Evolutionary conservation across 2,888 invertebrate species (phyloP).

Genomic region (Drosophila paracracens): DNA sequence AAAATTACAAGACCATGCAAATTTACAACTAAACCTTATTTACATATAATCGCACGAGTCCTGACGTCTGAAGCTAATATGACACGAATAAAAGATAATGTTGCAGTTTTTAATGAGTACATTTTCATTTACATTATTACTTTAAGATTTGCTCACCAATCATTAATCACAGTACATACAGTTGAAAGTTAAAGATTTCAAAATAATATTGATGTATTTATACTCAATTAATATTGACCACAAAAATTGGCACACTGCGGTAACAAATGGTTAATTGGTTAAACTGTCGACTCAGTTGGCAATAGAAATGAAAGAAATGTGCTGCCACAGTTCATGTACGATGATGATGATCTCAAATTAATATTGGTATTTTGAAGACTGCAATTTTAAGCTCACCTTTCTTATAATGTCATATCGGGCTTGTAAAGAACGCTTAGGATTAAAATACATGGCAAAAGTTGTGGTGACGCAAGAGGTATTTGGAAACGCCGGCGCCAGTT

Average conservation of each 20-base stretch:
- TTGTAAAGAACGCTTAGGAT: not conserved
- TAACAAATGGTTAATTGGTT: not conserved
- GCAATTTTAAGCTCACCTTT: not conserved
- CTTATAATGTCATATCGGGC: conserved; percentile 2
- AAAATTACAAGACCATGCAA: not conserved
- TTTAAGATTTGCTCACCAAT: not conserved
- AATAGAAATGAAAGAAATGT: not conserved
- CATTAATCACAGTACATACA: not conserved
- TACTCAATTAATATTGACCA: not conserved
- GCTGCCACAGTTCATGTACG: not conserved
- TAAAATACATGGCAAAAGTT: not conserved
- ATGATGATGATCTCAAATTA: not conserved
- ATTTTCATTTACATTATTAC: not conserved
- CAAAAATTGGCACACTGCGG: not conserved
- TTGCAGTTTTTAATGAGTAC: not conserved
- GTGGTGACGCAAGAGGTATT: not conserved
- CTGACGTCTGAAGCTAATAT: conserved; percentile 4
- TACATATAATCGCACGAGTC: not conserved
- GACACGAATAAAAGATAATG: conserved; percentile 2
- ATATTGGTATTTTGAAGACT: not conserved
- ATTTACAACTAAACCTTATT: not conserved
- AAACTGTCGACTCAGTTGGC: not conserved
- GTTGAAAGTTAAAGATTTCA: not conserved
- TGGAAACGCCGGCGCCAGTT: conserved; percentile 2
- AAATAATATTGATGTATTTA: not conserved